Evolutionary conservation across 2,797 vertebrate genomes (phyloP), one percentile per base, ranked within the genome.

Genomic region (Oryzias dopingdopingensis): DNA sequence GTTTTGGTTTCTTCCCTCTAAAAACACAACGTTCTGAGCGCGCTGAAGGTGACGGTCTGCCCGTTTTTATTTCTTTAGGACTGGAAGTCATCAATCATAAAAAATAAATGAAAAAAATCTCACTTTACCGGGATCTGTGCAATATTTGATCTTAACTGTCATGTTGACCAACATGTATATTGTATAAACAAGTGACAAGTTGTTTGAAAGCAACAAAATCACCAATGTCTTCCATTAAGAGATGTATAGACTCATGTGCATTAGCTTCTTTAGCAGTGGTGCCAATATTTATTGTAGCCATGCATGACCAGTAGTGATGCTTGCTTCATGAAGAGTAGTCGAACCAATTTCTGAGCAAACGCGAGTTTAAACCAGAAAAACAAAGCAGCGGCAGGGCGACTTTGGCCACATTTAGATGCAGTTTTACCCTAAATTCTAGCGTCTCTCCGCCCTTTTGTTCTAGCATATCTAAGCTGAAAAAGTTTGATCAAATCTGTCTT

Each of bases 151-250:
- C 88, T 72, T 86, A 81, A 86, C 88, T 88, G 87, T 91, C 87
- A 86, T 89, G 84, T 92, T 91, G 84, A 92, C 88, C 86, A 89
- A 90, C 91, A 86, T 92, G 90, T 93, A 92, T 89, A 96, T 98
- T 98, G 95, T 97, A 96, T 82, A 94, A 99, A 97, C 94, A 95
- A 95, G 95, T 93, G 92, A 96, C 94, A 94, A 97, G 96, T 98
- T 98, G 96, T 98, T 98, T 93, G 93, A 96, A 94, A 98, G 95
- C 97, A 98, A 97, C 96, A 99, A 98, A 97, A 99, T 99, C 96
- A 98, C 96, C 95, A 96, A 98, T 95, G 97, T 99, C 97, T 99
- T 99, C 97, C 97, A 99, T 98, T 98, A 94, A 97, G 94, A 97
- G 94, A 95, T 95, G 95, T 98, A 99, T 98, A 98, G 96, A 95